Evolutionary conservation across 2,888 invertebrate genomes (phyloP).

Genomic region (Asteroscopus sphinx): DNA sequence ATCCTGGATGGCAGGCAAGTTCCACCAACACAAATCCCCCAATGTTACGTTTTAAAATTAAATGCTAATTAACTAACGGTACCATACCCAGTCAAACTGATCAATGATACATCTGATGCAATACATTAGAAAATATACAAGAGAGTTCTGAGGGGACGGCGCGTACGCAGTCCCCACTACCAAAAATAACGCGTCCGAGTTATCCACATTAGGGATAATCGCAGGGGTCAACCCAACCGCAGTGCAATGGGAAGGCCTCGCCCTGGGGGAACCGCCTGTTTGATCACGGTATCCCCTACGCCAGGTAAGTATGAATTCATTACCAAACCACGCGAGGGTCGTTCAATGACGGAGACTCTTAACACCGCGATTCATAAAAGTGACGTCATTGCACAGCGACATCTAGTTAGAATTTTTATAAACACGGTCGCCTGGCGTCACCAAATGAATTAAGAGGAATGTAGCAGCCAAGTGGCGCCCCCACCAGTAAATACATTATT

Average conservation of each 20-base stretch:
- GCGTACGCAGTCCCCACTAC: slow-evolving; percentile 43
- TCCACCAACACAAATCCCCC: too few relatives aligned
- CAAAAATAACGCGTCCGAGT: slow-evolving; percentile 44
- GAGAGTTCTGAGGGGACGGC: slow-evolving; percentile 24
- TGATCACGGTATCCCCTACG: slow-evolving; percentile 41
- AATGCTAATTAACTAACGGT: too few relatives aligned
- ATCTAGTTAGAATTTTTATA: slow-evolving; percentile 23
- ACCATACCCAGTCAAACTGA: too few relatives aligned
- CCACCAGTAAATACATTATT: too few relatives aligned
- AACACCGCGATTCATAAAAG: slow-evolving; percentile 33
- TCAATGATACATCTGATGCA: too few relatives aligned
- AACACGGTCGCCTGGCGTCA: neutral
- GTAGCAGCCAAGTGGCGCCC: too few relatives aligned
- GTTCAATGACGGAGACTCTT: slow-evolving; percentile 24
- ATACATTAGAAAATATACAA: too few relatives aligned
- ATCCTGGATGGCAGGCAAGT: too few relatives aligned
- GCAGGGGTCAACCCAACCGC: slow-evolving; percentile 40
- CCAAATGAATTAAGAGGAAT: too few relatives aligned
- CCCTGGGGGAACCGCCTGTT: slow-evolving; percentile 38
- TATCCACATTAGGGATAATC: slow-evolving; percentile 44
- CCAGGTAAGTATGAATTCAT: slow-evolving; percentile 33
- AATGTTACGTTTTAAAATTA: too few relatives aligned
- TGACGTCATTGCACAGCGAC: slow-evolving; percentile 15
- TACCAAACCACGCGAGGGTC: slow-evolving; percentile 11
- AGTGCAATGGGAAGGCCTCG: slow-evolving; percentile 37